Conservation (phyloP, 2,888 invertebrate species). For the Apamea monoglypha region DNA sequence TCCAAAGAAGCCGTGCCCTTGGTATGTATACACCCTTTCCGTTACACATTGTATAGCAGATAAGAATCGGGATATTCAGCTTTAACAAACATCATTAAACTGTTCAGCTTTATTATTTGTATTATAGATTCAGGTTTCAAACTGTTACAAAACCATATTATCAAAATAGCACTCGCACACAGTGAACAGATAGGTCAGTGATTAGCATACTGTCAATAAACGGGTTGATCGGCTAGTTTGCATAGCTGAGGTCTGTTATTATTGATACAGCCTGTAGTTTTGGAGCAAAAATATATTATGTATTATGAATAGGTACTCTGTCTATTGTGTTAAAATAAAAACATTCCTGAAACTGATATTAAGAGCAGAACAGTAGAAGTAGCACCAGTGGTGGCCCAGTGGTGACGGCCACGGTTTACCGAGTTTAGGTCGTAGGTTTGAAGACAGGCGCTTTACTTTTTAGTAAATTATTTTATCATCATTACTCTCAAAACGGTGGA, state of each 20-base stretch:
- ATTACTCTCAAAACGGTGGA: background rate
- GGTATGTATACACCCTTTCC: no score
- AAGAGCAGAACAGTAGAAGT: no score
- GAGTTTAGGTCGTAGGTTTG: background rate
- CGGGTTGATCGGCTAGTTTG: constrained; percentile 17
- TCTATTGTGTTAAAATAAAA: no score
- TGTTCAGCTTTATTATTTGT: no score
- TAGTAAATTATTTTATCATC: background rate
- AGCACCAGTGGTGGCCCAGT: no score
- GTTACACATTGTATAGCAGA: no score
- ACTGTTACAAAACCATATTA: background rate
- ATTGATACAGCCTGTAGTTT: background rate
- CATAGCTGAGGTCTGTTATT: constrained; percentile 19
- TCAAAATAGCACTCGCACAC: constrained; percentile 11
- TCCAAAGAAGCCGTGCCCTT: no score
- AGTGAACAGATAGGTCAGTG: constrained; percentile 1
- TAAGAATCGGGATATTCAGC: no score
- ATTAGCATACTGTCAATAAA: constrained; percentile 39
- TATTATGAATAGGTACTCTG: no score
- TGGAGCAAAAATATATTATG: background rate
- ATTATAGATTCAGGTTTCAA: background rate
- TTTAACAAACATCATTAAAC: no score
- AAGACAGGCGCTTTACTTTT: background rate
- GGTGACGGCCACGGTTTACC: no score
- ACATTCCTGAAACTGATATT: no score